Evolutionary conservation across 2,888 invertebrate genomes (phyloP).

Genomic region (Myathropa florea): DNA sequence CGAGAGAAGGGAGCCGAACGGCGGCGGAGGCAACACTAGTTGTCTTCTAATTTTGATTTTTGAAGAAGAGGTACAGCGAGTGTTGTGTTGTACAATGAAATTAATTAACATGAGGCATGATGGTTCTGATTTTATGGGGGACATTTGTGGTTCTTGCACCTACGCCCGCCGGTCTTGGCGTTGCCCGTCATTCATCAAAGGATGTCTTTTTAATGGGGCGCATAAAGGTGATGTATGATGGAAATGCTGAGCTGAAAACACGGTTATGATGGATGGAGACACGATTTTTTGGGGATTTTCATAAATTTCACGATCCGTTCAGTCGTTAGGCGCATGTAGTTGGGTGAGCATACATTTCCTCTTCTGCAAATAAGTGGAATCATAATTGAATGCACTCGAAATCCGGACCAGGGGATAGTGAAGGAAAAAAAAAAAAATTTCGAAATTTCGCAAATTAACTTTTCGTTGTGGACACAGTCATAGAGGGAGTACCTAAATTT

Average conservation of each 20-base stretch:
- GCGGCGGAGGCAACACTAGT: constrained; percentile 10
- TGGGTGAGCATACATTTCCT: neutral
- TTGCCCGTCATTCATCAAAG: constrained; percentile 39
- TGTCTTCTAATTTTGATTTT: constrained; percentile 53
- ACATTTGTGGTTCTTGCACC: constrained; percentile 54
- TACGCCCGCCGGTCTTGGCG: constrained; percentile 37
- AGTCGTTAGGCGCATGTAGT: neutral
- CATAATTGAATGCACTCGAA: neutral
- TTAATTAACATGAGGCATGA: constrained; percentile 54
- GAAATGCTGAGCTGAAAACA: neutral
- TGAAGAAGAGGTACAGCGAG: constrained; percentile 58
- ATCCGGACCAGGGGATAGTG: no score
- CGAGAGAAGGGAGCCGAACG: neutral
- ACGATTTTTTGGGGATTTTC: neutral
- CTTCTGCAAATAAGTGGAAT: neutral
- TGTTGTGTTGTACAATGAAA: constrained; percentile 53
- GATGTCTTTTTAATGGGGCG: constrained; percentile 28
- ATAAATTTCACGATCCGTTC: neutral
- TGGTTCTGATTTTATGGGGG: constrained; percentile 50
- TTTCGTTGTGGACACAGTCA: no score
- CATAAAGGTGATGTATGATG: constrained; percentile 29
- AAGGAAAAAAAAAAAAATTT: no score
- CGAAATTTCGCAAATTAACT: no score
- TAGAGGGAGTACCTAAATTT: no score
- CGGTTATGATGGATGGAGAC: neutral